A percentile compares a stretch with the other conserved stretches of the same genome.
phyloP scores from a whole-genome alignment of 2,888 invertebrate species.

The Polia nebulosa region DNA sequence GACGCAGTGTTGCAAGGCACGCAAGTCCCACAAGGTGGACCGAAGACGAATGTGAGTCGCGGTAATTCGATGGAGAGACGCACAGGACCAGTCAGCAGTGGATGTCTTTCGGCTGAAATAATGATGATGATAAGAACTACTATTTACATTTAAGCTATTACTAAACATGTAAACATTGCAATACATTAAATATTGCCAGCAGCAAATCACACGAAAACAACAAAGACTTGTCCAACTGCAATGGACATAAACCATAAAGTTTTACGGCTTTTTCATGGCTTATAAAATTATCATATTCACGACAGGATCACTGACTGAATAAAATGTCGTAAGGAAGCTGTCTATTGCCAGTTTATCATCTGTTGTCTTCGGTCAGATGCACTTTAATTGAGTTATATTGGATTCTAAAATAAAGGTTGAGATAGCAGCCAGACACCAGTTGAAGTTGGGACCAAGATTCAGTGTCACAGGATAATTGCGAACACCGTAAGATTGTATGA shows the following conservation, averaged over 20 bases:
- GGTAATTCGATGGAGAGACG: no score
- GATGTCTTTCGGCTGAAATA: no score
- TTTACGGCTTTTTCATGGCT: conserved; percentile 72
- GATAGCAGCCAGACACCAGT: no score
- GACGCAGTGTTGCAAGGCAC: no score
- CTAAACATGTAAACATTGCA: background rate
- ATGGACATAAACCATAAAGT: conserved; percentile 69
- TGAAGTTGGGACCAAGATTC: no score
- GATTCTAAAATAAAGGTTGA: background rate
- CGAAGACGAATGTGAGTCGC: no score
- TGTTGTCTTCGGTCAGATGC: background rate
- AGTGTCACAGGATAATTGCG: no score
- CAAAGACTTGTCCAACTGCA: conserved; percentile 35
- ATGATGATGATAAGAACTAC: no score
- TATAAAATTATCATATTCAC: conserved; percentile 74
- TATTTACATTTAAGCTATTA: background rate
- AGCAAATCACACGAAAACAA: conserved; percentile 18
- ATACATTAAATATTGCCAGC: background rate
- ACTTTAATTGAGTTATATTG: background rate
- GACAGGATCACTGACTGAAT: conserved; percentile 33
- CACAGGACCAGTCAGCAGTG: no score
- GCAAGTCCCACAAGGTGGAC: no score
- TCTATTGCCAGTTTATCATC: background rate
- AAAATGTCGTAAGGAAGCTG: conserved; percentile 5
- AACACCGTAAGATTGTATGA: no score